Evolutionary conservation across 2,888 invertebrate species (phyloP), one percentile per base, ranked within the genome.

Genomic region (Drepana falcataria): DNA sequence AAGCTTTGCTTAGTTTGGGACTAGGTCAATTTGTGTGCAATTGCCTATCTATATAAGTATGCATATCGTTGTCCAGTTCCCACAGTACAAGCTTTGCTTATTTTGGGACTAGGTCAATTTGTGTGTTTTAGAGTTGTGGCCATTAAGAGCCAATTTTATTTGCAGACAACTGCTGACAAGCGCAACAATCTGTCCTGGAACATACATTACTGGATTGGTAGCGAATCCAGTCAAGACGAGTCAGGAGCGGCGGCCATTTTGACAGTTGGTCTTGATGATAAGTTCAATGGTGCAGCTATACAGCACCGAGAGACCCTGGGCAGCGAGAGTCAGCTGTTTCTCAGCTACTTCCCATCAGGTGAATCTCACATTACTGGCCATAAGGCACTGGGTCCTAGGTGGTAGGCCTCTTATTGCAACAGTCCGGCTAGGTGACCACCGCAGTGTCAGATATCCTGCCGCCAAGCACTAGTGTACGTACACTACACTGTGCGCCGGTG

Each of bases 151-250:
- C 9, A 4, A 3, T 35, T 35, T 6, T 40, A 44, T n/a, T 47
- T 48, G 0, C 79, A 96, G 96, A 96, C 96, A 1, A 94, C 93
- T 73, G 87, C 94, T 53, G 89, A 90, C 54, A 93, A 93, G 69
- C 91, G 91, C 56, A 93, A 93, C 66, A 88, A 92, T n/a, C 83
- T 94, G 7, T 89, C 92, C 35, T 97, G 96, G 95, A 95, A 97
- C 76, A 94, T 97, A 52, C 96, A 97, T 83, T 97, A 95, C 85
- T 97, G 97, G 97, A 92, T 97, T 48, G 97, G 97, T 44, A 93
- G 93, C 48, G 93, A 96, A 71, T 95, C 96, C 0, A 93, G 94
- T 0, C 95, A 95, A 78, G 95, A 95, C 79, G 95, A 95, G 83
- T 92, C 95, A 2, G 95, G 95, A 0, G 93, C 95, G 2, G 95